phyloP scores from a whole-genome alignment of 2,113 vertebrate genomes.

The Cyprinus carpio region DNA sequence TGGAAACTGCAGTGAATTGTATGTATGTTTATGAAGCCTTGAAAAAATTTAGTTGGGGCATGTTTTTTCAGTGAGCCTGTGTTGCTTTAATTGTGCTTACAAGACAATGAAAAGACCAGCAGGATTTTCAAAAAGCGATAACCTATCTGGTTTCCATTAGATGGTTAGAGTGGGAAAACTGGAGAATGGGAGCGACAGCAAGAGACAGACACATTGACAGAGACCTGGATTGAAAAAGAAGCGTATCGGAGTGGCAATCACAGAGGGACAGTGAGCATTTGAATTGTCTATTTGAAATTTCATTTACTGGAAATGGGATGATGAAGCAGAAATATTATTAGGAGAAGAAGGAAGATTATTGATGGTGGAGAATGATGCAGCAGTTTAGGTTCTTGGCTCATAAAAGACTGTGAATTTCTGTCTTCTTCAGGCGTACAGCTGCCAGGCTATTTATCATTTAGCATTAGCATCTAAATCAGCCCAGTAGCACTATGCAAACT shows the following conservation, averaged over 20 bases:
- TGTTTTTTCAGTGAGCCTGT: conserved; percentile 25
- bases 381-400: conserved; percentile 18
- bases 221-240: conserved; percentile 24
- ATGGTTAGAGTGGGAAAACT: conserved; percentile 47
- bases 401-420: conserved; percentile 25
- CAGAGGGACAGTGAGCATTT: conserved; percentile 18
- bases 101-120: conserved; percentile 33
- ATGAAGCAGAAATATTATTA: conserved; percentile 44
- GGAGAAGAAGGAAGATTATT: conserved; percentile 31
- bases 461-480: conserved; percentile 44
- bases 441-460: conserved; percentile 26
- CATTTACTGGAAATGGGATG: conserved; percentile 48
- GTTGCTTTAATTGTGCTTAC: conserved; percentile 36
- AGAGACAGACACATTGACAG: background rate
- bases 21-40: background rate
- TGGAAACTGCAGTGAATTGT: background rate
- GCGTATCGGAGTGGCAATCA: conserved; percentile 48
- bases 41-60: background rate
- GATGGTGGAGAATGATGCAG: conserved; percentile 19
- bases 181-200: background rate
- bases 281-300: conserved; percentile 55
- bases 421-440: conserved; percentile 18
- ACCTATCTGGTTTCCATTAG: conserved; percentile 50
- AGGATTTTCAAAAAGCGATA: conserved; percentile 48
- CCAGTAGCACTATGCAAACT: conserved; percentile 23